Evolutionary conservation across 2,797 vertebrate species (phyloP), one percentile per base, ranked within the genome.

Genomic region (Gymnocypris eckloni): DNA sequence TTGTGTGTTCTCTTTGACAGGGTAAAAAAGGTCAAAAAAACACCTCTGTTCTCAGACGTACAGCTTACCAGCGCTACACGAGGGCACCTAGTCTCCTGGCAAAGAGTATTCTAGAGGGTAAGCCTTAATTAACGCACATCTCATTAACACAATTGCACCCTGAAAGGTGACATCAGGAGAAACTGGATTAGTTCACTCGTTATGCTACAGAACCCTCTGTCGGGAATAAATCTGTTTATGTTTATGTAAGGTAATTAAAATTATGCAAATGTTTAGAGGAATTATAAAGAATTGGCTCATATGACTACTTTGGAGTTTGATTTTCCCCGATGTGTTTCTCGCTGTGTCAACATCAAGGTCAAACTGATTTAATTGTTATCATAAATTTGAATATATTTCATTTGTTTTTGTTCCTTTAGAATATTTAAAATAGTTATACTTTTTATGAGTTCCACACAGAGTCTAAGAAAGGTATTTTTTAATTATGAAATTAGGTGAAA

Each of bases 51-150:
- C 16, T 90, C 84, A 88, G 93, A 88, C 95, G 92, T 88, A 90
- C 92, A 5, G 88, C 92, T 3, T 95, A 94, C 92, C 94, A 93
- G 83, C 93, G 92, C 87, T 94, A 93, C 86, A 87, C 89, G 84
- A 91, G 92, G 91, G 86, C 91, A 43, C 92, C 93, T 0, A 93
- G 94, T 90, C 61, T 91, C 70, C 81, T 94, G 85, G 89, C 94
- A 45, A 95, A 94, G 90, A 94, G 91, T 90, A 91, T 94, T 87
- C 93, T 95, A 81, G 93, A 95, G 92, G 95, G 95, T 96, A 94
- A 92, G 88, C 84, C 82, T 91, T 93, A 92, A 92, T 95, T 89
- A 93, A 90, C 87, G 54, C 72, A 81, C 54, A 88, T 88, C 90
- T 93, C 81, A 89, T 91, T 93, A 91, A 87, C 82, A 3, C 37